phyloP scores from a whole-genome alignment of 2,113 vertebrate species.

The Microtus richardsoni region DNA sequence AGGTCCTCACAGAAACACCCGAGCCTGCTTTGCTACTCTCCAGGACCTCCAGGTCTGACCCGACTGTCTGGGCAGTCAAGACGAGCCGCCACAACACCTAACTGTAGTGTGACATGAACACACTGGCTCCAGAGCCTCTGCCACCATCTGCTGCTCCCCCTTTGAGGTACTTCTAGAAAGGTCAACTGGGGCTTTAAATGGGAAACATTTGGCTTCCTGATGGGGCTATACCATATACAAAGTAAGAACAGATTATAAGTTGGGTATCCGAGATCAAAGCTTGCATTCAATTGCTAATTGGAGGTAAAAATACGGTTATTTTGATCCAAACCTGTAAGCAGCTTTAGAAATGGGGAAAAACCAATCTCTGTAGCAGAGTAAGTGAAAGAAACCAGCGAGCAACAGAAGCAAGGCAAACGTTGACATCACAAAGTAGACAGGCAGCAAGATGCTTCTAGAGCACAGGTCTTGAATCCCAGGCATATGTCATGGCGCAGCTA shows the following conservation, averaged over 20 bases:
- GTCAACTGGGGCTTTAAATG: neutral
- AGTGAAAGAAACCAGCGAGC: neutral
- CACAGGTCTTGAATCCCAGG: too few species aligned
- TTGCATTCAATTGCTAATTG: neutral
- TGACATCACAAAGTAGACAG: neutral
- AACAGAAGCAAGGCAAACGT: neutral
- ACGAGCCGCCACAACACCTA: neutral
- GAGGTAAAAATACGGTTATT: neutral
- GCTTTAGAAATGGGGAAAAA: neutral
- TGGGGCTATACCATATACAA: neutral
- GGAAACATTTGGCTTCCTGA: neutral
- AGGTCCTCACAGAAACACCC: neutral
- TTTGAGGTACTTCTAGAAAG: constrained; percentile 19
- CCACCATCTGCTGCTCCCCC: neutral
- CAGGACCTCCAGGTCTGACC: neutral
- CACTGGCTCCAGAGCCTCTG: neutral
- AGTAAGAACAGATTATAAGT: neutral
- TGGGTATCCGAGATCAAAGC: neutral
- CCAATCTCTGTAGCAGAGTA: neutral
- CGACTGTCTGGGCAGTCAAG: neutral
- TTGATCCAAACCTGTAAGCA: neutral
- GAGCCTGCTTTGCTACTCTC: neutral
- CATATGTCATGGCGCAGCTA: too few species aligned
- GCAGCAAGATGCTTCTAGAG: neutral
- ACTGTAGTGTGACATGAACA: neutral